Conservation (phyloP, 2,113 vertebrate genomes). For the Elephas maximus region DNA sequence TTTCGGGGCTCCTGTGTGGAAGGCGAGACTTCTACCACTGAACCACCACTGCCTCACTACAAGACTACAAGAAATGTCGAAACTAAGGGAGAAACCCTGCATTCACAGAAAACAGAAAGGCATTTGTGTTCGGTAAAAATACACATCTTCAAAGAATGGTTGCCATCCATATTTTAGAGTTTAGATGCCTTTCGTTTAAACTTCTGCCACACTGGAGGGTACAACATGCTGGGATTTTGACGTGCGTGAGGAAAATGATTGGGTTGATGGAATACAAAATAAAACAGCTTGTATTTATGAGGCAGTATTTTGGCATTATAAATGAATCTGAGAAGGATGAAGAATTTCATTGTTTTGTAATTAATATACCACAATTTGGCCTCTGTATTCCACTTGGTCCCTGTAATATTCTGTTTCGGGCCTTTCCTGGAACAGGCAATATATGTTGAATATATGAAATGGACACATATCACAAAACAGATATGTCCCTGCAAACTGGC, state of each 20-base stretch:
- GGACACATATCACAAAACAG: neutral
- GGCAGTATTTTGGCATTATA: neutral
- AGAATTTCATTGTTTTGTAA: neutral
- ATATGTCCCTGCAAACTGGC: neutral
- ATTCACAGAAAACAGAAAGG: neutral
- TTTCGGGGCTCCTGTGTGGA: too few species aligned
- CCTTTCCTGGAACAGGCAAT: neutral
- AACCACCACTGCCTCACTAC: neutral
- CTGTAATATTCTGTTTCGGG: neutral
- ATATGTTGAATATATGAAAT: neutral
- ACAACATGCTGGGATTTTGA: neutral
- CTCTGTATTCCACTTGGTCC: neutral
- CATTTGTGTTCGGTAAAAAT: slow-evolving; percentile 47
- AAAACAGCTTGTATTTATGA: neutral
- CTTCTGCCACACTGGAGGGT: neutral
- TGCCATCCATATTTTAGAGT: neutral
- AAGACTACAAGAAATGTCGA: slow-evolving; percentile 39
- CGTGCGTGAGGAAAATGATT: neutral
- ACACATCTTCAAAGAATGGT: slow-evolving; percentile 10
- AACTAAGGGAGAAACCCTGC: neutral
- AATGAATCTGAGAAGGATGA: neutral
- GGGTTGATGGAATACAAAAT: neutral
- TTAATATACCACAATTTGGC: neutral
- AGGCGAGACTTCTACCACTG: too few species aligned
- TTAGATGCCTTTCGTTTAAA: slow-evolving; percentile 31